Conservation (phyloP, 2,888 invertebrate genomes). For the Noctua janthina region DNA sequence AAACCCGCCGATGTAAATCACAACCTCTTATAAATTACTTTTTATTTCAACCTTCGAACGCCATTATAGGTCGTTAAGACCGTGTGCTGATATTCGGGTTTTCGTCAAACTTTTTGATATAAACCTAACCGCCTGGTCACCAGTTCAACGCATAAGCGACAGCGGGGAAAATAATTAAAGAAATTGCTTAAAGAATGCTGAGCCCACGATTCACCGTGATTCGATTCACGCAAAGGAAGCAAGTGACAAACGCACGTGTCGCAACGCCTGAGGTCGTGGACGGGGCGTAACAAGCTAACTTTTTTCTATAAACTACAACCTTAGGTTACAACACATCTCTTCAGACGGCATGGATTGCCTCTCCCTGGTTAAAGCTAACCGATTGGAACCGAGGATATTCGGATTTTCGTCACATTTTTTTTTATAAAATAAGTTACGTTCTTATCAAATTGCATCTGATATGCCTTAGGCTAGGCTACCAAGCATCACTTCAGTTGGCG, state of each 20-base stretch:
- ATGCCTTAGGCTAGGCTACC: not conserved
- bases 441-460: not conserved
- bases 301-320: not conserved
- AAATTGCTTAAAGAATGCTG: not conserved
- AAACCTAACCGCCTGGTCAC: not conserved
- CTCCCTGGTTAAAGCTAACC: not conserved
- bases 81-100: conserved; percentile 19
- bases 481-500: not conserved
- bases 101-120: conserved; percentile 37
- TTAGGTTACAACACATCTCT: not conserved
- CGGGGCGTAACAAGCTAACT: not conserved
- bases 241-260: not conserved
- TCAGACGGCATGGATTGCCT: not conserved
- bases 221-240: not conserved
- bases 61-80: conserved; percentile 57
- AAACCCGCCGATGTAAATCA: conserved; percentile 62
- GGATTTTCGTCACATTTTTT: not conserved
- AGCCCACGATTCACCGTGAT: not conserved
- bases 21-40: conserved; percentile 62
- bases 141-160: not conserved
- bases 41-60: conserved; percentile 60
- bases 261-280: not conserved
- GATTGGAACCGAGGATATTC: not conserved
- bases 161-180: not conserved
- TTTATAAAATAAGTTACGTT: not conserved